Conservation (phyloP, 2,888 invertebrate genomes). For the Folsomia candida region DNA sequence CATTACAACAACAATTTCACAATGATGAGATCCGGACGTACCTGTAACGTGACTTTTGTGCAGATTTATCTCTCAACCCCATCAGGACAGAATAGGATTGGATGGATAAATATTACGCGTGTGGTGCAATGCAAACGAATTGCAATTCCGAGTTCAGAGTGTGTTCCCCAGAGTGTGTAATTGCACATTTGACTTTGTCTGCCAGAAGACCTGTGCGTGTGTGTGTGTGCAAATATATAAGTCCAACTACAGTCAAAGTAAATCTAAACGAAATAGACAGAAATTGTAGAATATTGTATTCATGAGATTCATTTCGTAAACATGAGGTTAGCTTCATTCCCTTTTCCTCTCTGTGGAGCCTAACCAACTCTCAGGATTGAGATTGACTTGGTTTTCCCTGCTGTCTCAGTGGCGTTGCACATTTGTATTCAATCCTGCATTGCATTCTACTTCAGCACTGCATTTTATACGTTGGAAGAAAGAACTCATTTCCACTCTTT, state of each 20-base stretch:
- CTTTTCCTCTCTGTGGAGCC: neutral
- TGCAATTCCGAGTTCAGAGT: neutral
- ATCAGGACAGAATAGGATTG: no score
- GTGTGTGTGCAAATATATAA: neutral
- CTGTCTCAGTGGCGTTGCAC: neutral
- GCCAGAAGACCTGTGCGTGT: neutral
- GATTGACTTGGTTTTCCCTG: neutral
- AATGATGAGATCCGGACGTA: neutral
- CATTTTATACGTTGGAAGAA: neutral
- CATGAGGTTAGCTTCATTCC: slow-evolving; percentile 41
- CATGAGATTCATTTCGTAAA: slow-evolving; percentile 50
- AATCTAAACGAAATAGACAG: neutral
- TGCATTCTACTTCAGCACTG: neutral
- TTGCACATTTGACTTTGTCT: neutral
- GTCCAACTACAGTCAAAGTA: neutral
- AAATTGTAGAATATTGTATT: slow-evolving; percentile 42
- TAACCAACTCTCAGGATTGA: neutral
- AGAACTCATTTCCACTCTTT: neutral
- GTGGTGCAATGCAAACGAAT: neutral
- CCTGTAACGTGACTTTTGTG: neutral
- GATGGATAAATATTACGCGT: neutral
- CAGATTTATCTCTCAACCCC: neutral
- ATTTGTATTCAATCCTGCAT: neutral
- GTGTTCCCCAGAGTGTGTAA: slow-evolving; percentile 2
- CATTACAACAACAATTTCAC: neutral